Conservation (phyloP, 2,113 vertebrate species). For the Pantherophis guttatus region DNA sequence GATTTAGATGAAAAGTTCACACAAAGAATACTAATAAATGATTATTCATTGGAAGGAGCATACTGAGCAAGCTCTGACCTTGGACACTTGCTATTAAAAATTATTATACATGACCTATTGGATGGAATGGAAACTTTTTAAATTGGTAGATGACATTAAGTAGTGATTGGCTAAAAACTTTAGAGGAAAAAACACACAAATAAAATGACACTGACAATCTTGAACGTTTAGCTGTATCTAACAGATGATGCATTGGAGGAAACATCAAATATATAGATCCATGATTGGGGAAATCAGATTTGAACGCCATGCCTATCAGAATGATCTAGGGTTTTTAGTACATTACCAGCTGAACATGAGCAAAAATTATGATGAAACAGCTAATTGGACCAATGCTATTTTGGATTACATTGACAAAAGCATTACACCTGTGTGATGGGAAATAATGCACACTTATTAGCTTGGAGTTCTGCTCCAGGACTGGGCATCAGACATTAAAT, state of each 20-base stretch:
- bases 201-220: background rate
- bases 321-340: background rate
- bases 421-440: background rate
- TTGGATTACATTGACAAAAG: background rate
- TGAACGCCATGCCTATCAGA: background rate
- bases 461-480: background rate
- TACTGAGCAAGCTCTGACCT: background rate
- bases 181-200: background rate
- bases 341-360: background rate
- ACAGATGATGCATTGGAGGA: background rate
- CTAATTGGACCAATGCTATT: background rate
- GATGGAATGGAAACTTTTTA: background rate
- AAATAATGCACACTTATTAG: background rate
- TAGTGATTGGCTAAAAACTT: background rate
- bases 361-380: background rate
- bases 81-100: background rate
- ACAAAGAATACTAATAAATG: background rate
- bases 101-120: background rate
- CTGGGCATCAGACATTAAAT: background rate
- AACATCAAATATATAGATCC: background rate
- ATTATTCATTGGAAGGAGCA: background rate
- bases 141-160: background rate
- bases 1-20: background rate
- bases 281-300: background rate
- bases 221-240: background rate